phyloP scores from a whole-genome alignment of 2,113 vertebrate species.

The Burhinus bistriatus region DNA sequence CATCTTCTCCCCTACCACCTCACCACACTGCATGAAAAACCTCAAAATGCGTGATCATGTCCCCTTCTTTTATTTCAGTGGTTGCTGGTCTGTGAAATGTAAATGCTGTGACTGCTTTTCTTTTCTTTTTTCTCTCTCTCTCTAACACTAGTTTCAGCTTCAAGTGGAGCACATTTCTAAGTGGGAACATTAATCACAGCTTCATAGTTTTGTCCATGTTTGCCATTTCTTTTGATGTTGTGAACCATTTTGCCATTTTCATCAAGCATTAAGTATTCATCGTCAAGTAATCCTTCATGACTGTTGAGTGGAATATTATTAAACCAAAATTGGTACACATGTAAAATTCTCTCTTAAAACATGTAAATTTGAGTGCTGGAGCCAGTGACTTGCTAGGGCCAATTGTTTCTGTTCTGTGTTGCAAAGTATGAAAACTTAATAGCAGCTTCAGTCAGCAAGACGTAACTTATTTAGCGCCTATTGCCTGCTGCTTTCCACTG shows the following conservation, averaged over 20 bases:
- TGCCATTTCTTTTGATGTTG: constrained; percentile 54
- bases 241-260: constrained; percentile 55
- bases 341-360: constrained; percentile 33
- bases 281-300: constrained; percentile 28
- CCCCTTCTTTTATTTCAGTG: constrained; percentile 44
- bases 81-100: constrained; percentile 65
- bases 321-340: constrained; percentile 33
- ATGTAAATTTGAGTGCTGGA: neutral
- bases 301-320: constrained; percentile 47
- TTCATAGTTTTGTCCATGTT: constrained; percentile 59
- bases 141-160: constrained; percentile 32
- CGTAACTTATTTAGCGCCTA: constrained; percentile 11
- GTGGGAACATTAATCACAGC: constrained; percentile 43
- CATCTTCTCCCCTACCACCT: constrained; percentile 12
- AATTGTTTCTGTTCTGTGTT: constrained; percentile 62
- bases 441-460: neutral
- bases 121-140: neutral
- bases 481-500: constrained; percentile 69
- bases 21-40: constrained; percentile 71
- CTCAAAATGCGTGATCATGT: neutral
- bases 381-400: neutral
- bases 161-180: constrained; percentile 42
- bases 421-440: constrained; percentile 77
- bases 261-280: constrained; percentile 58
- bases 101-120: constrained; percentile 55